Evolutionary conservation across 2,113 vertebrate genomes (phyloP), one percentile per base, ranked within the genome.

Genomic region (Phycodurus eques): DNA sequence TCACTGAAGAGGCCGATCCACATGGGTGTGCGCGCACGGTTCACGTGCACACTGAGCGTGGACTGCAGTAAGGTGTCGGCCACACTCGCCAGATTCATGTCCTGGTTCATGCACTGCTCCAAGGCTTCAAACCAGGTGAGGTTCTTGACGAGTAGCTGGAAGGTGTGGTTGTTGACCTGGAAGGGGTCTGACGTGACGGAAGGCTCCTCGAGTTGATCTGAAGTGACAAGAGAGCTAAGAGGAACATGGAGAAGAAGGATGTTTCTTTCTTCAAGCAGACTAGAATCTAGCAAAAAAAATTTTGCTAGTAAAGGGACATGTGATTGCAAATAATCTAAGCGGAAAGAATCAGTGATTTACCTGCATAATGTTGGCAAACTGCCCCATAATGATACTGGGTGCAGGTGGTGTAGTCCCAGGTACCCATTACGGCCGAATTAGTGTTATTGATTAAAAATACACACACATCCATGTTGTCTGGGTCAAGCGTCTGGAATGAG

Each of bases 1-100:
- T 92, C 89, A 70, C 96, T 98, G 72, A 91, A 94, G 66, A 99
- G 93, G 79, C 98, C 98, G 42, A 95, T 97, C 98, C 98, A 99
- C 78, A 98, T 87, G 1, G 95, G 92, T 0, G 73, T 82, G 22
- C 83, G 82, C 2, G 31, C 85, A 1, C 85, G 91, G 79, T 81
- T 91, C 1, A 93, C 90, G 4, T 90, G 84, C 76, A 93, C 91
- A 0, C 91, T 92, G 8, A 99, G 95, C 76, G 89, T 83, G 12
- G 96, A 93, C 74, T 98, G 96, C 78, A 96, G 89, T 73, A 93
- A 91, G 42, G 92, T 87, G 51, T 96, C 91, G 0, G 92, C 87
- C 84, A 99, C 93, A 79, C 96, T 97, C 20, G 93, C 95, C 79
- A 98, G 88, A 5, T 90, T 85, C 96, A 98, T 96, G 27, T 79